Evolutionary conservation across 2,888 invertebrate species (phyloP), one percentile per base, ranked within the genome.

Genomic region (Drosophila formosana): DNA sequence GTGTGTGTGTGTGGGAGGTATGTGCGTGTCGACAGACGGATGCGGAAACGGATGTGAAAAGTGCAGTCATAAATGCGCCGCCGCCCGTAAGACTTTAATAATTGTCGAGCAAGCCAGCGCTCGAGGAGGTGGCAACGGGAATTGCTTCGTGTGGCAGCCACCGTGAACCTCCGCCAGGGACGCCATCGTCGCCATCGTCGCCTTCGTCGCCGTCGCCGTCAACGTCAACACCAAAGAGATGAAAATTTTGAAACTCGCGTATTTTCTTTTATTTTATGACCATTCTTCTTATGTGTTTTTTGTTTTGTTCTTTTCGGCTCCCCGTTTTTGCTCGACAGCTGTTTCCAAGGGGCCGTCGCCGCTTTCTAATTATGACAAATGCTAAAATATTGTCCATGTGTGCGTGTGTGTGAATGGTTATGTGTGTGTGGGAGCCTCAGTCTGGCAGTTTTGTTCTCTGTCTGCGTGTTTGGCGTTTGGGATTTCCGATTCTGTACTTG

Each of bases 61-160:
- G 84, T 88, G 84, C 84, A 85, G 84, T 83, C 89, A 88, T 85
- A 88, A 85, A 85, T 85, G 87, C 77, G 87, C 88, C 72, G 80
- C 72, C 82, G 77, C 63, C 73, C 72, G 67, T 83, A 81, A 86
- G 88, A 81, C 81, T 81, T 85, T 86, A 85, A 85, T 85, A 86
- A 86, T 88, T 88, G 81, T 76, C 66, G 86, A 72, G 74, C 68
- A 64, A 69, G 84, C 66, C 70, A 53, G 53, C 49, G 39, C 6
- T 28, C n/a, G 26, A 9, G 34, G 13, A 23, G 28, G 45, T 1
- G n/a, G 45, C 37, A 1, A 41, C 13, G 25, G 23, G 56, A 32
- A 58, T 23, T 28, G 60, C 63, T 63, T 47, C 57, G 58, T 50
- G 60, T 47, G 58, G 52, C 46, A 18, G 18, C 18, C 18, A 58